These are phyloP conservation scores for Galemys pyrenaicus DNA, from an alignment of 2,113 vertebrate genomes.

Conservation along the genomic window DNA sequence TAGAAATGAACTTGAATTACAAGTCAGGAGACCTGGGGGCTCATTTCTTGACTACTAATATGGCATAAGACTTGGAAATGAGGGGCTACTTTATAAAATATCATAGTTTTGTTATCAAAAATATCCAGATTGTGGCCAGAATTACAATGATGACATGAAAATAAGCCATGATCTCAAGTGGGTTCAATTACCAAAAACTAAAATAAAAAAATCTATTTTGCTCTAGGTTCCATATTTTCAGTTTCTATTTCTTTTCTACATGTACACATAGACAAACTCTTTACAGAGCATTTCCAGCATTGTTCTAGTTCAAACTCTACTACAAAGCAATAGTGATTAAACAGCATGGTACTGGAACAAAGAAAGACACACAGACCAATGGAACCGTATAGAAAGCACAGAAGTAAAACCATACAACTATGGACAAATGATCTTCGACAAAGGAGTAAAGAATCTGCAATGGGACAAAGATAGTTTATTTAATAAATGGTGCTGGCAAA, in stretches of 20 bases:
- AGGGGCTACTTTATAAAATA: background rate
- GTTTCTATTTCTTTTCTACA: background rate
- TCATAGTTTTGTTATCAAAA: background rate
- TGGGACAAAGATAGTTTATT: too few species aligned
- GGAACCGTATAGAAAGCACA: too few species aligned
- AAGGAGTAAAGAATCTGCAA: too few species aligned
- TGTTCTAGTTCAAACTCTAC: conserved; percentile 25
- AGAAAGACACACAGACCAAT: too few species aligned
- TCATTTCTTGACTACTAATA: background rate
- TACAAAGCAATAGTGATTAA: too few species aligned
- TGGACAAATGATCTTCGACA: too few species aligned
- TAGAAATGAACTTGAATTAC: background rate
- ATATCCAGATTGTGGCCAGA: background rate
- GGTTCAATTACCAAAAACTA: background rate
- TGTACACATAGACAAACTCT: background rate
- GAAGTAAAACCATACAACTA: too few species aligned
- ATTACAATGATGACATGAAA: background rate
- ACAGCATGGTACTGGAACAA: too few species aligned
- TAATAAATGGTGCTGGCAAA: too few species aligned
- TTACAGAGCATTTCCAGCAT: background rate
- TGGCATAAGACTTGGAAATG: background rate
- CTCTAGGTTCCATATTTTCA: background rate
- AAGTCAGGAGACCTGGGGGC: background rate
- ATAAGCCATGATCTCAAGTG: background rate
- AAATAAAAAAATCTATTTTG: background rate